These are phyloP conservation scores for Clarias gariepinus DNA, from an alignment of 2,113 vertebrate genomes.

Conservation along the genomic window DNA sequence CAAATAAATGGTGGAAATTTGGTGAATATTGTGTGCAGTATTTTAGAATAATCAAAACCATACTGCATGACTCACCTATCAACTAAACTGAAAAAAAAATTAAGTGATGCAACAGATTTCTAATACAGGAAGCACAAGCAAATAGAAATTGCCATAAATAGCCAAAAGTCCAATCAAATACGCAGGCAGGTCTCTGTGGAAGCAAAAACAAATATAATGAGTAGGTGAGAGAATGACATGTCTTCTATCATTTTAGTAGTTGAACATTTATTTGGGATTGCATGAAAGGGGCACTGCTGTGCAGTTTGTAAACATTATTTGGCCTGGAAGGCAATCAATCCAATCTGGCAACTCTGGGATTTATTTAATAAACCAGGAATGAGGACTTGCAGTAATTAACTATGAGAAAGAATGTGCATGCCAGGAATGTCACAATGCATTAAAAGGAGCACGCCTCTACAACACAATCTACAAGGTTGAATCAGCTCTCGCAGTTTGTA, in stretches of 20 bases:
- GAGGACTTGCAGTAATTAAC: constrained; percentile 37
- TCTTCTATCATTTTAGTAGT: neutral
- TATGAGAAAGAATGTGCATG: constrained; percentile 35
- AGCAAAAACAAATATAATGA: neutral
- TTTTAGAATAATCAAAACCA: neutral
- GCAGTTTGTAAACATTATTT: neutral
- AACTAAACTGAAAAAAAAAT: neutral
- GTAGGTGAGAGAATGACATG: neutral
- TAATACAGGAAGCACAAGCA: neutral
- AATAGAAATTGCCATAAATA: neutral
- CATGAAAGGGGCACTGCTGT: neutral
- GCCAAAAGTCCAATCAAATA: neutral
- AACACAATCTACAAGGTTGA: neutral
- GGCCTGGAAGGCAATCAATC: neutral
- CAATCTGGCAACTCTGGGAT: constrained; percentile 21
- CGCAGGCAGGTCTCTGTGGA: neutral
- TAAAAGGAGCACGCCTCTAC: neutral
- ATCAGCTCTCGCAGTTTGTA: neutral
- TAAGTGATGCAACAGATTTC: neutral
- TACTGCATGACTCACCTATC: neutral
- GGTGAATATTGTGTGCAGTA: neutral
- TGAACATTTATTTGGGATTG: neutral
- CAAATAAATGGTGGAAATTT: neutral
- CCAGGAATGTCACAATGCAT: constrained; percentile 40
- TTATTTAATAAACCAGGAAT: constrained; percentile 37